These are phyloP conservation scores for Cyprinella venusta DNA, from an alignment of 2,797 vertebrate species.

Conservation along the genomic window DNA sequence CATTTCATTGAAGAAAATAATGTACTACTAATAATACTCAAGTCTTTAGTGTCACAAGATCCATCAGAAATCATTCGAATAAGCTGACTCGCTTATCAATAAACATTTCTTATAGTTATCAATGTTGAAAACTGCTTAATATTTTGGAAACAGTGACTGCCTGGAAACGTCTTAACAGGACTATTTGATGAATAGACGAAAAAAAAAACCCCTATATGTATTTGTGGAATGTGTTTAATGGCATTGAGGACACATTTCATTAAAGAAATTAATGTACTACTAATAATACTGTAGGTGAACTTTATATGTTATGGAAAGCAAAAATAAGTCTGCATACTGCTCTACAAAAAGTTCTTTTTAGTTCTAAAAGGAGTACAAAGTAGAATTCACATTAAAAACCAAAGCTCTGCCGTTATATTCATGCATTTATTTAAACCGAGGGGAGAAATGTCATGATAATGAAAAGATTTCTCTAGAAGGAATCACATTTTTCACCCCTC, in stretches of 20 bases:
- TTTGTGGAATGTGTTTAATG: not conserved
- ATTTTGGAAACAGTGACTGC: not conserved
- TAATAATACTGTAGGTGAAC: not conserved
- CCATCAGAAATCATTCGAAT: no score
- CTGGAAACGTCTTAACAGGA: not conserved
- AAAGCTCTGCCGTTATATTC: not conserved
- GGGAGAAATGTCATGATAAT: conserved; percentile 43
- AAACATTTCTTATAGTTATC: not conserved
- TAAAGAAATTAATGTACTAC: not conserved
- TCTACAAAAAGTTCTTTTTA: not conserved
- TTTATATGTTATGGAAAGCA: not conserved
- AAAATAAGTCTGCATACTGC: not conserved
- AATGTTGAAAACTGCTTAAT: not conserved
- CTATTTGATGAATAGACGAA: not conserved
- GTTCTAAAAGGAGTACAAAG: conserved; percentile 8
- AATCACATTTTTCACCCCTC: conserved; percentile 49
- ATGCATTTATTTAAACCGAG: conserved; percentile 44
- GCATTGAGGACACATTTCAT: not conserved
- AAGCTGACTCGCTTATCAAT: not conserved
- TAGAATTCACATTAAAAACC: not conserved
- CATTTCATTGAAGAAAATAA: not conserved
- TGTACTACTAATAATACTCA: not conserved
- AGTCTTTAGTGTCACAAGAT: no score
- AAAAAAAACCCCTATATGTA: not conserved
- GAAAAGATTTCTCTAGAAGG: conserved; percentile 41